Evolutionary conservation across 2,113 vertebrate species (phyloP).

Genomic region (Meriones unguiculatus): DNA sequence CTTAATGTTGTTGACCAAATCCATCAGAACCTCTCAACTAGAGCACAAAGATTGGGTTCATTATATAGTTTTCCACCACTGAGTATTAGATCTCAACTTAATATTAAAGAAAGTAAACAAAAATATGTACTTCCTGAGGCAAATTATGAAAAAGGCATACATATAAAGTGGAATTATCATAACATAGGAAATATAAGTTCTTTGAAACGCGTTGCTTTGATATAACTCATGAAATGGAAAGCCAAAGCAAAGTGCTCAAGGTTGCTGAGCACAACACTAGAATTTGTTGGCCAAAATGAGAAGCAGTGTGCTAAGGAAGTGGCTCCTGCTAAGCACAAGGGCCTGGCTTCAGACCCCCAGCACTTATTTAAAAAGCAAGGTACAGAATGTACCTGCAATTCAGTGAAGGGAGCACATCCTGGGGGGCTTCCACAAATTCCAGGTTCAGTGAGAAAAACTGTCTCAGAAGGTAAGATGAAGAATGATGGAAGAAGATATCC

Average conservation of each 20-base stretch:
- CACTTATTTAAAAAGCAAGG: background rate
- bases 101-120: constrained; percentile 20
- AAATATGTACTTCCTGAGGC: constrained; percentile 25
- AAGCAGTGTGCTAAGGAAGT: background rate
- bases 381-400: background rate
- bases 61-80: background rate
- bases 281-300: background rate
- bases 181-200: background rate
- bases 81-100: constrained; percentile 38
- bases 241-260: background rate
- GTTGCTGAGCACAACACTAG: background rate
- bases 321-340: background rate
- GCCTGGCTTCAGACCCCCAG: background rate
- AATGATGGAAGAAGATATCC: background rate
- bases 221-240: constrained; percentile 46
- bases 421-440: no score
- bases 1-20: constrained; percentile 4
- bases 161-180: background rate
- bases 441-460: background rate
- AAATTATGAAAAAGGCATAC: constrained; percentile 18
- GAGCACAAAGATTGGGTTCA: background rate
- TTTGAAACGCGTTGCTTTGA: background rate
- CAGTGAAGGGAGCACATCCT: background rate
- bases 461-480: background rate
- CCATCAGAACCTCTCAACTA: background rate